Base-by-base conservation (phyloP, 2,888 invertebrate genomes). In the Mesochorus sp. region DNA sequence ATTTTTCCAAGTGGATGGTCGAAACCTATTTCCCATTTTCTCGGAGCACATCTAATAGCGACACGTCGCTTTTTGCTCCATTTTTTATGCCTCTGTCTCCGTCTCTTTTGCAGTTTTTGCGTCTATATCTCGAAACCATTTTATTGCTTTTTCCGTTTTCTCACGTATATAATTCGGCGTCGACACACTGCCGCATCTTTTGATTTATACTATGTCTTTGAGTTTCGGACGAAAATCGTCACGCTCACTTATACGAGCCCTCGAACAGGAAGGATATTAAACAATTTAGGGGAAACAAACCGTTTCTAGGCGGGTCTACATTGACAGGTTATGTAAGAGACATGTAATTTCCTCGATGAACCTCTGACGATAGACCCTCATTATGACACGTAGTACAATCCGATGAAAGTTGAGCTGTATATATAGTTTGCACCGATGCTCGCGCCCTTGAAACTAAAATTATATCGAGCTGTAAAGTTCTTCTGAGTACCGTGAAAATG, bases 321-420 rank as follows among this genome's bases (percentile, higher is more conserved):
- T 39, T 0, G 17, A 21, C 19, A 28, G 19, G 39, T 68, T 26
- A n/a, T n/a, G n/a, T n/a, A 42, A 59, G 57, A 28, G 28, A 59
- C 31, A 34, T 59, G 44, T 79, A 61, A 71, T 75, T 76, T 67
- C 71, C 55, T 72, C 37, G 77, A 66, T 62, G 59, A 67, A 57
- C 68, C 59, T 55, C 47, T 10, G 19, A 12, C 21, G 21, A 31
- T n/a, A 26, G 37, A 12, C 42, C 44, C 76, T 86, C 86, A 85
- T 87, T 84, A 85, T 84, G 84, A 85, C 70, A 78, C 83, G 83
- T 84, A n/a, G n/a, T n/a, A 82, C 84, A 86, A 88, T 87, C 84
- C 81, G 82, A 83, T 80, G 84, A 84, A 85, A 88, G 88, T 88
- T 85, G 81, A n/a, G n/a, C n/a, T 83, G 85, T 86, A 44, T 39